Evolutionary conservation across 2,113 vertebrate species (phyloP), one percentile per base, ranked within the genome.

Genomic region (Azemiops feae): DNA sequence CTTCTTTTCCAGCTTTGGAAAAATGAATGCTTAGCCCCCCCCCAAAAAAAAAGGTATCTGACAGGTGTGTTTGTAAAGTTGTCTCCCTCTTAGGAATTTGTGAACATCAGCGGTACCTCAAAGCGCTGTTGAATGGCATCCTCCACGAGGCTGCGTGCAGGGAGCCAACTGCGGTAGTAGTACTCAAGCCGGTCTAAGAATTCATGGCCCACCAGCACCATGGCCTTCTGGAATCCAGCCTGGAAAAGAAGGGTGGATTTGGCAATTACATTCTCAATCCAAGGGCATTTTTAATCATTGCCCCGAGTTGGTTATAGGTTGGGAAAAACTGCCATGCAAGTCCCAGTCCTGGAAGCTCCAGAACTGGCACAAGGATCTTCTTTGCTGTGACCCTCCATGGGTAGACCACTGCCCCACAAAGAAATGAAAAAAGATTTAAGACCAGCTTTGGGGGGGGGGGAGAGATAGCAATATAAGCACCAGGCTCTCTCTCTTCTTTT

Each of bases 141-240:
- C 64, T 98, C 98, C 95, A 99, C 98, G n/a, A 99, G 95, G 0
- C 47, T 92, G n/a, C 98, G 98, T 0, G 99, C 99, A 0, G 99
- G 99, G 69, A 99, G 96, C 99, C 99, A 99, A 92, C 98, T 97
- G 0, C 94, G 97, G 92, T 97, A 97, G 95, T 98, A 99, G 93
- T 97, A 99, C 3, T 98, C 97, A 22, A 99, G 54, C 0, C 98
- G 97, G 91, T 98, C 98, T 96, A 98, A 91, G 96, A 99, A 99
- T 95, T 99, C 99, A 0, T 96, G 95, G 16, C 96, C 98, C 0
- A 98, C 99, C 96, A 99, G 95, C 93, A 97, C 97, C 98, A 99
- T 93, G 0, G 99, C 99, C 58, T 98, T 97, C 87, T 53, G 96
- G 97, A 99, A 99, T 16, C 98, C 98, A 0, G 96, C 98, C 99